Evolutionary conservation across 2,888 invertebrate species (phyloP).

Genomic region (Yponomeuta malinellus): DNA sequence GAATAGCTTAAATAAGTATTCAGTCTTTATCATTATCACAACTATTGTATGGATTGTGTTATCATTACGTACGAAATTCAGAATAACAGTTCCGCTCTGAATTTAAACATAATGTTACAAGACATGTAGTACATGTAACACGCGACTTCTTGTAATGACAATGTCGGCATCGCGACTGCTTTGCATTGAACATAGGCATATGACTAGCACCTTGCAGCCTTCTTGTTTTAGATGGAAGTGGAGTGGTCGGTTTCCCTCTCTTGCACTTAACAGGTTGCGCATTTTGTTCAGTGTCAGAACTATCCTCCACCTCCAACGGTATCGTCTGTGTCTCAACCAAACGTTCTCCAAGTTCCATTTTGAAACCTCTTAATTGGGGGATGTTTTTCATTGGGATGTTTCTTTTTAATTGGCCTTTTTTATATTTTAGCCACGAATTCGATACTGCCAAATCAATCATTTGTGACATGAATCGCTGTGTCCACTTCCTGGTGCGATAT

Average conservation of each 20-base stretch:
- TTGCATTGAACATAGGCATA: background rate
- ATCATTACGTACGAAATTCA: background rate
- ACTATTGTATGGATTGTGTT: background rate
- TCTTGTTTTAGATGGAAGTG: background rate
- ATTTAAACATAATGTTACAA: background rate
- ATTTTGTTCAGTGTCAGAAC: background rate
- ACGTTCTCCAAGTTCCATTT: background rate
- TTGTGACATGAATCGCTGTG: conserved; percentile 22
- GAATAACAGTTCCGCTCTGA: too few species aligned
- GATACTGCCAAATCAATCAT: conserved; percentile 23
- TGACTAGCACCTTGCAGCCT: background rate
- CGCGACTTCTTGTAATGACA: background rate
- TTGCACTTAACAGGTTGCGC: background rate
- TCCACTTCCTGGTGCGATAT: conserved; percentile 22
- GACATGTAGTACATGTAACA: background rate
- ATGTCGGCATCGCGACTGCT: background rate
- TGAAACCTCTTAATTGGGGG: background rate
- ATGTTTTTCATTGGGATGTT: background rate
- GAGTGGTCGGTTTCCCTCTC: background rate
- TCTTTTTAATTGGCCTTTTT: background rate
- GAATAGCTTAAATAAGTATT: too few species aligned
- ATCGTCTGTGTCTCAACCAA: background rate
- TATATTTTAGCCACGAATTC: conserved; percentile 23
- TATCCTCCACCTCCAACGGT: background rate
- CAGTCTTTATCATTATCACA: background rate